These are phyloP conservation scores for Esox lucius DNA, from an alignment of 2,797 vertebrate species.

Conservation along the genomic window DNA sequence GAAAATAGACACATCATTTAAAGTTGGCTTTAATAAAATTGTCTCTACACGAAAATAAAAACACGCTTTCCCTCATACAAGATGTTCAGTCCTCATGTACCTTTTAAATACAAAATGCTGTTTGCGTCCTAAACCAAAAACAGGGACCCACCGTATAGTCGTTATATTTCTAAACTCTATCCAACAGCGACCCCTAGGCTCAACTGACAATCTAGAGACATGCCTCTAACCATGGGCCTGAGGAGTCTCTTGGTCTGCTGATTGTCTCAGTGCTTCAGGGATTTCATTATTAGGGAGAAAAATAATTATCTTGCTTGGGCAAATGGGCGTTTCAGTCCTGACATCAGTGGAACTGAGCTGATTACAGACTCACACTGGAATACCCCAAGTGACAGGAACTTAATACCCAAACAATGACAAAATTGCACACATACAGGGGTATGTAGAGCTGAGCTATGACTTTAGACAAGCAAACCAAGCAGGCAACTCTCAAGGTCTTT, in stretches of 20 bases:
- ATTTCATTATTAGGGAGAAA: background rate
- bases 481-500: conserved; percentile 2
- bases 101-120: conserved; percentile 28
- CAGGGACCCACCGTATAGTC: conserved; percentile 28
- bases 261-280: conserved; percentile 1
- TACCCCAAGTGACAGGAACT: background rate
- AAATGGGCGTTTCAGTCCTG: background rate
- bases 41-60: conserved; percentile 63
- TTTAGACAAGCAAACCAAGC: conserved; percentile 1
- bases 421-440: background rate
- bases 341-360: background rate
- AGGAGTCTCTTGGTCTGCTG: conserved; percentile 12
- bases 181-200: conserved; percentile 4
- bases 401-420: background rate
- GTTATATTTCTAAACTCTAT: conserved; percentile 28
- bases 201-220: background rate
- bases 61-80: conserved; percentile 51
- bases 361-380: background rate
- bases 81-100: conserved; percentile 36
- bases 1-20: conserved; percentile 65
- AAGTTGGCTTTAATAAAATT: conserved; percentile 66
- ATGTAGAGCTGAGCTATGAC: conserved; percentile 6
- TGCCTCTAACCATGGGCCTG: background rate
- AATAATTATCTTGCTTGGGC: background rate
- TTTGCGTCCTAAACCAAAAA: conserved; percentile 27